Evolutionary conservation across 2,888 invertebrate genomes (phyloP), one percentile per base, ranked within the genome.

Genomic region (Callimorpha dominula): DNA sequence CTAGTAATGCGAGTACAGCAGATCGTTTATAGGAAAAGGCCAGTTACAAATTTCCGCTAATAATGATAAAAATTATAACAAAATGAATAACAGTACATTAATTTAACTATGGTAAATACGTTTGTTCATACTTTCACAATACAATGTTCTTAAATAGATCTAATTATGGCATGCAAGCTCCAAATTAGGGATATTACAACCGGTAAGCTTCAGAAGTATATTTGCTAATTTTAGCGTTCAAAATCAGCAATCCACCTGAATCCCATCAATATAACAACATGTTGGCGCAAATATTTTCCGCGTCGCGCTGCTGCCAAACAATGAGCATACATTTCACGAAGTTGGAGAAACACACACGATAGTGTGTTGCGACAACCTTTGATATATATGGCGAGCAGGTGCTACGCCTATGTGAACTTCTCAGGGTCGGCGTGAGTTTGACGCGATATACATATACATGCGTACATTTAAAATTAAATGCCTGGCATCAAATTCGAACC

Each of bases 321-420:
- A 93, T 92, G 86, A 89, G 85, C 82, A 83, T 81, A 85, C 85
- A 83, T 86, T 85, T 85, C 81, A 80, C 76, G 77, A 79, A 83
- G 77, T 72, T 72, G 72, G 65, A 76, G 81, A 81, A 84, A 81
- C 78, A 84, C 76, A 76, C 75, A 81, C 81, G 81, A 84, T 83
- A 80, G 80, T 84, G 86, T 87, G 86, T 87, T 86, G 85, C 87
- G 90, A 90, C 89, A 88, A 86, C 81, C 84, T 86, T 85, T 84
- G 85, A 89, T 90, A 90, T 90, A 90, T 87, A 88, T 88, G 85
- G 85, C 81, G 73, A 88, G 86, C 92, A 93, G 93, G 90, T 93
- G 92, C 80, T 66, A 67, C 83, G 76, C 83, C 77, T 85, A 85
- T 85, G 85, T 86, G 86, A 87, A 87, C 87, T 86, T 83, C 83